Conservation (phyloP, 2,113 vertebrate genomes). For the Vulpes lagopus region DNA sequence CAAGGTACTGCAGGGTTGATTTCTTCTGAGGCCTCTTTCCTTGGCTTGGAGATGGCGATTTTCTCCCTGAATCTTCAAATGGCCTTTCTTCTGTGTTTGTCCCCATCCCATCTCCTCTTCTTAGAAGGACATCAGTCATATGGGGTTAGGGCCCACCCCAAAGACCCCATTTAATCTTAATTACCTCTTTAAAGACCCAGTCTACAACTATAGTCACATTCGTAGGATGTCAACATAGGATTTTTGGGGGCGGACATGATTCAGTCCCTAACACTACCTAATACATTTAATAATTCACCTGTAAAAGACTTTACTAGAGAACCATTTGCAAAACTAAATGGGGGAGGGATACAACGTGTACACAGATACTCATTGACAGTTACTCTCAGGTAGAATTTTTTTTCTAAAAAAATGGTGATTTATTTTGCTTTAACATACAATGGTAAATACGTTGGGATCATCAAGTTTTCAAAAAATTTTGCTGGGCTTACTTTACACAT, state of each 20-base stretch:
- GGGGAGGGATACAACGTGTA: background rate
- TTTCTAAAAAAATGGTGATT: slow-evolving; percentile 89
- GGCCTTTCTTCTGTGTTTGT: background rate
- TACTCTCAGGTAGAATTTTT: slow-evolving; percentile 44
- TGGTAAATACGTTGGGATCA: slow-evolving; percentile 91
- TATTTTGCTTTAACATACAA: slow-evolving; percentile 95
- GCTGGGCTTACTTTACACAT: slow-evolving; percentile 94
- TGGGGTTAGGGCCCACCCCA: background rate
- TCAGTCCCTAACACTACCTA: background rate
- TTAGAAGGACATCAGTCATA: background rate
- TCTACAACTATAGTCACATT: background rate
- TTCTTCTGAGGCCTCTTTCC: background rate
- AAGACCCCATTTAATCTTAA: background rate
- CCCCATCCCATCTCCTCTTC: background rate
- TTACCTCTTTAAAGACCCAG: background rate
- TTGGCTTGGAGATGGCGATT: background rate
- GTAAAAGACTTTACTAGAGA: background rate
- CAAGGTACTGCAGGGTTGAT: background rate
- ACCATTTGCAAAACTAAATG: background rate
- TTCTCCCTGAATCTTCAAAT: background rate
- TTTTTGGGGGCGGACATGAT: background rate
- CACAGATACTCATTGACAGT: background rate
- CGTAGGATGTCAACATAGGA: background rate
- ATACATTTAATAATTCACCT: background rate
- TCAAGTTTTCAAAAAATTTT: slow-evolving; percentile 88